Evolutionary conservation across 2,797 vertebrate species (phyloP), one percentile per base, ranked within the genome.

Genomic region (Syndactyla subalaris): DNA sequence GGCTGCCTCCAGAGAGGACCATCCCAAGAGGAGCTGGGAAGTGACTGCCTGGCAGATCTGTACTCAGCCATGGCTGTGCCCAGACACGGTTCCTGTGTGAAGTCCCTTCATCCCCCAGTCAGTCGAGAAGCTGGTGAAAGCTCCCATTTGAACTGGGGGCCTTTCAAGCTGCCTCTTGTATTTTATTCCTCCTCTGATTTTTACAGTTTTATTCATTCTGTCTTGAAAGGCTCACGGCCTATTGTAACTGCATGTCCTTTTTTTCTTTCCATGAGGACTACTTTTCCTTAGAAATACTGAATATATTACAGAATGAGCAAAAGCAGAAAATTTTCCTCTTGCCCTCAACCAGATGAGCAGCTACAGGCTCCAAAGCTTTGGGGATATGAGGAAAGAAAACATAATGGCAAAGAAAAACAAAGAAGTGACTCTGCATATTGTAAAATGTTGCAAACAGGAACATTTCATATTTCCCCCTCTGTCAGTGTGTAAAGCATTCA

Each of bases 121-220:
- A 14, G 24, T 48, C 29, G 30, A 58, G 61, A 5, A 1, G 1
- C 27, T 1, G 1, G 18, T 54, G 54, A 86, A 49, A 81, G 36
- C 88, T 92, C 24, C 85, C 38, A 3, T 78, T 89, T 85, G 27
- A 74, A 62, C 6, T 10, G 46, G 20, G 21, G 26, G 16, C 38
- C 72, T 86, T 91, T 84, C 85, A 84, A 30, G 29, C 38, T 55
- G 16, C 34, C 48, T 75, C 36, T 58, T 73, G 14, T 62, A 36
- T 89, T 89, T 73, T 62, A 48, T 66, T 79, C 58, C 67, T 89
- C 22, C 71, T 95, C 24, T 63, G 77, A 59, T 73, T 65, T 51
- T 85, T 92, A 36, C 23, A 20, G 66, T 78, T 84, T 72, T 61
- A 86, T 75, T 86, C 46, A 54, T 89, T 83, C 70, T 80, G 18